phyloP scores from a whole-genome alignment of 2,888 invertebrate species.

The Tenodera sinensis region DNA sequence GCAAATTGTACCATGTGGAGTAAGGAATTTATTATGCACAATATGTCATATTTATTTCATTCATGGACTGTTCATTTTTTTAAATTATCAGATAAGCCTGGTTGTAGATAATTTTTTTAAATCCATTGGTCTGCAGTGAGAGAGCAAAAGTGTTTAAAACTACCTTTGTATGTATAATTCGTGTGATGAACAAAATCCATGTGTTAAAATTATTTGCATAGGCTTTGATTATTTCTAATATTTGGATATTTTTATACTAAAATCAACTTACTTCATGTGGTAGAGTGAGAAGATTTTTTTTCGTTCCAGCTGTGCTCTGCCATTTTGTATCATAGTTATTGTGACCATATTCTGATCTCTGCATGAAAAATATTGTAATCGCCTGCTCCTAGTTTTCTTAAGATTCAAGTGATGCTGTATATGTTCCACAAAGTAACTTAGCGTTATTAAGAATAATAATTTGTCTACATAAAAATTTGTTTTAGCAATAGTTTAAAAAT shows the following conservation, averaged over 20 bases:
- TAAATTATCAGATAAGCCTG: background rate
- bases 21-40: conserved; percentile 20
- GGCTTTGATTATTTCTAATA: conserved; percentile 19
- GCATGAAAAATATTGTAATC: conserved; percentile 10
- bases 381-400: conserved; percentile 1
- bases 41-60: background rate
- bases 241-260: conserved; percentile 31
- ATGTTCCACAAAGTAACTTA: conserved; percentile 10
- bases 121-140: background rate
- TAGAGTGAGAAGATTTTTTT: conserved; percentile 15
- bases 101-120: conserved; percentile 1
- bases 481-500: conserved; percentile 9
- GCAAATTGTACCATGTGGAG: conserved; percentile 26
- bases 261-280: conserved; percentile 27
- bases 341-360: conserved; percentile 15
- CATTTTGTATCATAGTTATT: background rate
- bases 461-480: background rate
- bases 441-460: background rate
- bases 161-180: background rate
- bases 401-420: conserved; percentile 8
- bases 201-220: conserved; percentile 18
- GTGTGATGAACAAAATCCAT: conserved; percentile 4
- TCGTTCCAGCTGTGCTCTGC: conserved; percentile 2
- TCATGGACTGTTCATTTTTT: background rate
- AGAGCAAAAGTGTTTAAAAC: background rate